Evolutionary conservation across 2,113 vertebrate species (phyloP).

Genomic region (Elgaria multicarinata): DNA sequence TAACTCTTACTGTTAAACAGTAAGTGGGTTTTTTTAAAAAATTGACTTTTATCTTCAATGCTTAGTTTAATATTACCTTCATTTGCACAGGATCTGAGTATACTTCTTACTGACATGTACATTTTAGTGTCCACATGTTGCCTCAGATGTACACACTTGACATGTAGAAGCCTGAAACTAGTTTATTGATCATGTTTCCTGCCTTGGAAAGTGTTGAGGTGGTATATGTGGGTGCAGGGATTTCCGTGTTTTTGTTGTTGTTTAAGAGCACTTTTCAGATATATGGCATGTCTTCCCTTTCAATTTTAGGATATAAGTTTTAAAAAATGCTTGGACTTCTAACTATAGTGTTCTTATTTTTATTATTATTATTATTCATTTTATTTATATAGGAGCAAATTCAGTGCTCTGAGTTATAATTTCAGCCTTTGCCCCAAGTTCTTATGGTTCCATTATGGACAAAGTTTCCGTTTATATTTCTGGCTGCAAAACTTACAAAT

Average conservation of each 20-base stretch:
- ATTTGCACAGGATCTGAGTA: conserved; percentile 6
- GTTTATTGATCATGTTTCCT: conserved; percentile 54
- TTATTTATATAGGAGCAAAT: conserved; percentile 21
- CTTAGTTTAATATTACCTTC: conserved; percentile 33
- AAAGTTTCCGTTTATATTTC: not conserved
- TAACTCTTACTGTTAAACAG: conserved; percentile 48
- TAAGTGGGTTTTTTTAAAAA: conserved; percentile 20
- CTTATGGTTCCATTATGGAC: conserved; percentile 39
- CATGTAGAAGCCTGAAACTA: conserved; percentile 38
- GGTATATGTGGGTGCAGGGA: conserved; percentile 43
- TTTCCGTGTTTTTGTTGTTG: conserved; percentile 28
- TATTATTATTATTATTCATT: not conserved
- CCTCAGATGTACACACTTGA: conserved; percentile 30
- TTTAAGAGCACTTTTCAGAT: conserved; percentile 55
- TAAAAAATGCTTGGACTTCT: conserved; percentile 14
- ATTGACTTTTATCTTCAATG: not conserved
- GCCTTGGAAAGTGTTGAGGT: conserved; percentile 25
- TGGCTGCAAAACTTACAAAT: not conserved
- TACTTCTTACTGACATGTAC: conserved; percentile 11
- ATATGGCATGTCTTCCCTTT: conserved; percentile 39
- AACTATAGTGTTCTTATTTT: not conserved
- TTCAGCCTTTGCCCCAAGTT: conserved; percentile 53
- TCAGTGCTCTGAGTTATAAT: conserved; percentile 26
- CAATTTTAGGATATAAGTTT: conserved; percentile 37
- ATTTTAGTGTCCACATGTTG: conserved; percentile 38